Percentiles rank a stretch among this genome's conserved stretches.
phyloP scores from a whole-genome alignment of 2,113 vertebrate species.

The Copsychus sechellarum region DNA sequence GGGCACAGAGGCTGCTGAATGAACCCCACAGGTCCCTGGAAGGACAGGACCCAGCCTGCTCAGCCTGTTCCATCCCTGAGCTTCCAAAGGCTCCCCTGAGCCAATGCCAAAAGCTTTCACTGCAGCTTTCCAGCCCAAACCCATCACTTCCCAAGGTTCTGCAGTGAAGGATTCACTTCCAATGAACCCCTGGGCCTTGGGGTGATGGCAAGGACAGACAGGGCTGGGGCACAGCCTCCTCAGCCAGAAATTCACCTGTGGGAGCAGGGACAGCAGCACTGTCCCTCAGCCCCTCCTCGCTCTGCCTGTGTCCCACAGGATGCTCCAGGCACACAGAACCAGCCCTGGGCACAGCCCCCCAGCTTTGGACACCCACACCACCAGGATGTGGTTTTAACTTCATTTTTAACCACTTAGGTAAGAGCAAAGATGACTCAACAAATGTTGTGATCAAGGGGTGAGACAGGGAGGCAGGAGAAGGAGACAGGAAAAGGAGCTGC shows the following conservation, averaged over 20 bases:
- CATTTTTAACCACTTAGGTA: not conserved
- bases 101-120: not conserved
- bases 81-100: not conserved
- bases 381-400: fast-evolving
- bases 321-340: not conserved
- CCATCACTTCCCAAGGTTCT: not conserved
- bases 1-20: fast-evolving
- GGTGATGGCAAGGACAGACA: not conserved
- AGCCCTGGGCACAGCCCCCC: not conserved
- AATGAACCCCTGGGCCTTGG: fast-evolving
- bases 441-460: not conserved
- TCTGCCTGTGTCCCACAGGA: not conserved
- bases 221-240: not conserved
- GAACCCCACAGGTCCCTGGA: fast-evolving
- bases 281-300: not conserved
- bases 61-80: fast-evolving
- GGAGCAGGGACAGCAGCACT: too few species aligned
- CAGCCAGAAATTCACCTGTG: too few species aligned
- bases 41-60: fast-evolving
- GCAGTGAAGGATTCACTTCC: fast-evolving
- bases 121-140: not conserved
- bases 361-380: fast-evolving
- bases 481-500: not conserved
- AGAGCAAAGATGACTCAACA: not conserved
- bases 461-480: not conserved